Percentiles rank a stretch among this genome's conserved stretches.
These are phyloP conservation scores for Gadus macrocephalus DNA, from an alignment of 2,113 vertebrate species.

Conservation along the genomic window DNA sequence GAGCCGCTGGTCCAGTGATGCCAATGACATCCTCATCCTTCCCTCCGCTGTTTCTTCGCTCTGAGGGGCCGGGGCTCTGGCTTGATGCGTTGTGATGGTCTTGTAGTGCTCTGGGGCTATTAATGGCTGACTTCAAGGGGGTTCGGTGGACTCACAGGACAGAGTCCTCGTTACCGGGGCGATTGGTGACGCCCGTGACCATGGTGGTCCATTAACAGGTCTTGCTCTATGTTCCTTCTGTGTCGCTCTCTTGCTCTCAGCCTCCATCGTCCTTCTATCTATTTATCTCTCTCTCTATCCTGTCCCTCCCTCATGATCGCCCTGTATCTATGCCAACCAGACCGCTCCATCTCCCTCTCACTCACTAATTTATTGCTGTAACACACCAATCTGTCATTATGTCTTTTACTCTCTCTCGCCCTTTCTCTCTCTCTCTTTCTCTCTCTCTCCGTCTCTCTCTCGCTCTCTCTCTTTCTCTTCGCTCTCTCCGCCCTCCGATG, in stretches of 20 bases:
- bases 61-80: no score
- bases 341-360: neutral
- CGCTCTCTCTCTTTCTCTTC: no score
- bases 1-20: no score
- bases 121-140: neutral
- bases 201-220: conserved; percentile 2
- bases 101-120: neutral
- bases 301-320: neutral
- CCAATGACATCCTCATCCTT: no score
- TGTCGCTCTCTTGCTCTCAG: neutral
- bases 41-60: no score
- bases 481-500: neutral
- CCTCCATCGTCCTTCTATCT: neutral
- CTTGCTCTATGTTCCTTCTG: conserved; percentile 4
- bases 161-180: neutral
- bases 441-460: neutral
- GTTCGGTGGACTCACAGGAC: neutral
- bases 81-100: neutral
- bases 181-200: neutral
- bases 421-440: conserved; percentile 3
- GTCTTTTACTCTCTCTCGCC: neutral
- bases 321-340: neutral
- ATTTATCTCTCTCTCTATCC: neutral
- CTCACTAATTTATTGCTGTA: neutral
- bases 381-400: neutral